Base-by-base conservation (phyloP, 2,797 vertebrate genomes). In the Pseudopleuronectes americanus region DNA sequence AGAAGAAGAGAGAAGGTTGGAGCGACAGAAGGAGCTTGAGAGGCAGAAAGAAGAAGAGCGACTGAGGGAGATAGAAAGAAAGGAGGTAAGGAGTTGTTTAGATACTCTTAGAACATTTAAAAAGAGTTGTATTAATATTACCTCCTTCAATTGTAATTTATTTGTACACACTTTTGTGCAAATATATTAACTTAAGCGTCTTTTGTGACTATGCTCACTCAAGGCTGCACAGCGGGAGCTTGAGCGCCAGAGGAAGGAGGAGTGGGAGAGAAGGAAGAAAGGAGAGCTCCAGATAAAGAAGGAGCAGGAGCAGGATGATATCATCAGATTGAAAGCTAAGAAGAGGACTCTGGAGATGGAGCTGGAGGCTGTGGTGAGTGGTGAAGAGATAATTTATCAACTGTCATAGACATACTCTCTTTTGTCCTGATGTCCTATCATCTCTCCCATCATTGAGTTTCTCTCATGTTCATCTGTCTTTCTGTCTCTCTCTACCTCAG, bases 271-370 rank as follows among this genome's bases (percentile, higher is more conserved):
- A 80, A 96, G 95, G 79, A 96, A 92, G 60, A 91, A 94, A 48
- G 96, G 96, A 26, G 97, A 99, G 58, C 96, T 99, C 67, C 94
- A 96, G 78, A 95, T 93, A 80, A 96, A 97, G 54, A 95, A 84
- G 70, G 95, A 96, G 57, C 93, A 95, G 76, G 97, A 99, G 74
- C 96, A 96, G 87, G 95, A 96, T 81, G 97, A 98, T 72, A 96
- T 99, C 64, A 90, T 95, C 83, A 95, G 81, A 76, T 77, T 99
- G 76, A 96, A 95, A 60, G 96, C 96, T 28, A 97, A 94, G 84
- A 99, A 97, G 90, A 96, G 95, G 87, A 96, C 94, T 88, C 94
- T 99, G 76, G 96, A 97, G 90, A 95, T 98, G 85, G 97, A 99
- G 80, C 89, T 99, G 90, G 97, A 99, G 90, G 96, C 96, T 47